These are phyloP conservation scores for Pemphigus obesinymphae DNA, from an alignment of 1,140 invertebrate genomes.

Conservation along the genomic window DNA sequence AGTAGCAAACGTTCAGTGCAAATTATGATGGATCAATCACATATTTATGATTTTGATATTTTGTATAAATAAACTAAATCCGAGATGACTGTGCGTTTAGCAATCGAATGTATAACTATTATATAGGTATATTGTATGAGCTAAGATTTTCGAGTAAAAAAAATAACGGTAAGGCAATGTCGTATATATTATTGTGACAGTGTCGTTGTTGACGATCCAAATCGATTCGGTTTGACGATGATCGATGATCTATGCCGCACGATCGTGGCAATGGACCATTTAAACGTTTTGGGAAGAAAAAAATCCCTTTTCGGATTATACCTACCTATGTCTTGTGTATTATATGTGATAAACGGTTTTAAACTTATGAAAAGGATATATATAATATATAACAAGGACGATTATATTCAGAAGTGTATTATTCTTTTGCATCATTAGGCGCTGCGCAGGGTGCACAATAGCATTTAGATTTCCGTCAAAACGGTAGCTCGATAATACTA, in stretches of 20 bases:
- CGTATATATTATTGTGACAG: slow-evolving; percentile 11
- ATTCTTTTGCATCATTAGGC: slow-evolving; percentile 39
- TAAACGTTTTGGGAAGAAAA: not conserved
- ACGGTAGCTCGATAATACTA: slow-evolving; percentile 30
- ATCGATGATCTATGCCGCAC: slow-evolving; percentile 14
- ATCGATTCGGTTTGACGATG: slow-evolving; percentile 15
- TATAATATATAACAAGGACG: slow-evolving; percentile 14
- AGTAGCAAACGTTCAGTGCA: not conserved
- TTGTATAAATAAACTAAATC: not conserved
- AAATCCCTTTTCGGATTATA: slow-evolving; percentile 25
- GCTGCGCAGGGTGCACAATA: slow-evolving; percentile 21
- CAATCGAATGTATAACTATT: not conserved
- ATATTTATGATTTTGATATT: not conserved
- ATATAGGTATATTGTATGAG: not conserved
- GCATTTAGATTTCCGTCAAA: slow-evolving; percentile 37
- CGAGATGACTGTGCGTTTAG: slow-evolving; percentile 4
- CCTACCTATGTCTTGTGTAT: not conserved
- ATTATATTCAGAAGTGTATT: slow-evolving; percentile 33
- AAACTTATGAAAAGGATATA: slow-evolving; percentile 32
- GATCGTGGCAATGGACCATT: not conserved
- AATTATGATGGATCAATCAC: not conserved
- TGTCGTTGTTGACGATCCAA: not conserved
- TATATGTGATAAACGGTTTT: slow-evolving; percentile 27
- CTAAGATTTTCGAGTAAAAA: not conserved
- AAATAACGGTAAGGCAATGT: not conserved